phyloP scores from a whole-genome alignment of 1,140 invertebrate genomes.

The Parapsyche elsis region DNA sequence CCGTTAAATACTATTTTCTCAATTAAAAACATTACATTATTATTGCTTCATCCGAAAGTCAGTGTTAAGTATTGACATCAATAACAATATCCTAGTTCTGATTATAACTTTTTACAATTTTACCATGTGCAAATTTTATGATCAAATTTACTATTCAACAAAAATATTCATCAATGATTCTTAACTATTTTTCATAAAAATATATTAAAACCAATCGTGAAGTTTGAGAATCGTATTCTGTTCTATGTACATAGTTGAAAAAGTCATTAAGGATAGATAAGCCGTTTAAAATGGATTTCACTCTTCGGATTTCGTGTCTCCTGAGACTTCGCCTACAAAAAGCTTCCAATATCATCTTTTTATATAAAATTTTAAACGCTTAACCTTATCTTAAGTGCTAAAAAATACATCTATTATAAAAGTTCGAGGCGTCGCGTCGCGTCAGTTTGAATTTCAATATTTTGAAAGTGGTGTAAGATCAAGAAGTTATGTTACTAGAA shows the following conservation, averaged over 20 bases:
- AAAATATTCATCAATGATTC: too few species aligned
- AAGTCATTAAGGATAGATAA: conserved; percentile 42
- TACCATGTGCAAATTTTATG: too few species aligned
- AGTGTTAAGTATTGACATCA: too few species aligned
- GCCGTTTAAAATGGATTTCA: conserved; percentile 39
- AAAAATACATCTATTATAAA: conserved; percentile 19
- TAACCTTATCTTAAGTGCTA: conserved; percentile 38
- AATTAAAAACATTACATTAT: too few species aligned
- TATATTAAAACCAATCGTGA: too few species aligned
- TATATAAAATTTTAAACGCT: conserved; percentile 25
- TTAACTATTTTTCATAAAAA: too few species aligned
- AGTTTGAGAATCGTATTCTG: conserved; percentile 18
- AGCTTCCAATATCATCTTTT: conserved; percentile 26
- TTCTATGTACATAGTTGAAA: conserved; percentile 31
- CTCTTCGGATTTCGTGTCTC: conserved; percentile 12
- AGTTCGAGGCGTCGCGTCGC: background rate
- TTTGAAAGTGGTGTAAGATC: background rate
- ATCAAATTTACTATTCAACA: too few species aligned
- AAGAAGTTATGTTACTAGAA: background rate
- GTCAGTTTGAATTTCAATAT: background rate
- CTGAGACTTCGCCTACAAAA: conserved; percentile 20
- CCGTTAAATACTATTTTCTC: too few species aligned
- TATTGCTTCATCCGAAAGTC: too few species aligned
- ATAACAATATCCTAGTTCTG: too few species aligned
- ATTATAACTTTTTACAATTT: too few species aligned